A percentile compares a stretch with the other conserved stretches of the same genome.
Conservation (phyloP, 1,140 invertebrate genomes). For the Arion vulgaris region DNA sequence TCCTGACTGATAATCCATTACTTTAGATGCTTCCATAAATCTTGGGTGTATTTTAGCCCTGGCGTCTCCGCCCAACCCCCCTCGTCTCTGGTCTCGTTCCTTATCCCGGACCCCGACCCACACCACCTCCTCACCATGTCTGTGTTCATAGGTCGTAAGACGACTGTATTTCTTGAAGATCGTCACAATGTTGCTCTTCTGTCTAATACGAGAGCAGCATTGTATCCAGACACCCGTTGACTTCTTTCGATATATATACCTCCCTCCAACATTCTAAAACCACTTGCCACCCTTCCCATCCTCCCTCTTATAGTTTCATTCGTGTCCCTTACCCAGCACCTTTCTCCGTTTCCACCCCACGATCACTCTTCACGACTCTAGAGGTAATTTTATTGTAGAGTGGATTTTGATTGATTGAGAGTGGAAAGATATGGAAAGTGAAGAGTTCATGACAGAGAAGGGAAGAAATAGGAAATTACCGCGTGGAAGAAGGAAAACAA, state of each 20-base stretch:
- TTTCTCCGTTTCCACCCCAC: not conserved
- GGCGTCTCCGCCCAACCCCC: conserved; percentile 19
- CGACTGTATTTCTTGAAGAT: too few relatives aligned
- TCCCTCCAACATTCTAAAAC: not conserved
- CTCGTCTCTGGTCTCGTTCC: not conserved
- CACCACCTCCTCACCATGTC: not conserved
- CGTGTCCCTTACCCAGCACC: not conserved
- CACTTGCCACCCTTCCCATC: not conserved
- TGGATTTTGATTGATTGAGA: conserved; percentile 24
- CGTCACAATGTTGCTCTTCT: not conserved
- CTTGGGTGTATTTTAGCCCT: conserved; percentile 16
- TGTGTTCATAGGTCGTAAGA: too few relatives aligned
- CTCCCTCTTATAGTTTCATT: not conserved
- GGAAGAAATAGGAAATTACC: not conserved
- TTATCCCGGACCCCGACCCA: not conserved
- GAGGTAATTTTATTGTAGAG: conserved; percentile 21
- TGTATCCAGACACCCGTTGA: conserved; percentile 11
- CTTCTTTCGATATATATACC: not conserved
- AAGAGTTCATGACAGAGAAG: not conserved
- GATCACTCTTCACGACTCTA: not conserved
- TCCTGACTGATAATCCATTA: conserved; percentile 40
- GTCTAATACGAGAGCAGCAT: not conserved
- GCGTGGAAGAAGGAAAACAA: too few relatives aligned
- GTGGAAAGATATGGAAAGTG: not conserved
- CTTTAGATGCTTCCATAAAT: conserved; percentile 21